Base-by-base conservation (phyloP, 2,797 vertebrate species). In the Crotalus adamanteus region DNA sequence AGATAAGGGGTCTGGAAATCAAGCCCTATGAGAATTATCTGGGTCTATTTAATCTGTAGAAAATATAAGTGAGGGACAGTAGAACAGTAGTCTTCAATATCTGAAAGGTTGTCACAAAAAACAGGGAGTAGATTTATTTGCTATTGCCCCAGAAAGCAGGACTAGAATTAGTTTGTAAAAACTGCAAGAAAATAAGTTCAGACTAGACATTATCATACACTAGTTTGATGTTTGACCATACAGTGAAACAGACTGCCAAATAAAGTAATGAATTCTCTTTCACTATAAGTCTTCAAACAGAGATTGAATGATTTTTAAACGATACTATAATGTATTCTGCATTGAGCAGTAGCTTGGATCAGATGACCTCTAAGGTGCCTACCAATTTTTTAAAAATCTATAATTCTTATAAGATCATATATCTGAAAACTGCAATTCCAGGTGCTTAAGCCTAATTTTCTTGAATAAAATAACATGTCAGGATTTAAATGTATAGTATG, bases 401-500 rank as follows among this genome's bases (percentile, higher is more conserved):
- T 31, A 31, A 69, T 16, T 86, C 85, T 86, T 86, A 86, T 16
- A 86, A 55, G 14, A n/a, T 18, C 26, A n/a, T 55, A 86, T 86
- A 55, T n/a, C 18, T 57, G 20, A 65, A 6, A 92, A 61, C 88
- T 91, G 12, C 65, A 93, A 85, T 0, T 47, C 13, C 69, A 90
- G 88, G 91, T 59, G 28, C 51, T 89, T 89, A 42, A 20, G 26
- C 2, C 3, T 2, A 51, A 42, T 12, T 56, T 92, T 2, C 2
- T 78, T 78, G 16, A 78, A 78, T 42, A 13, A 94, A 91, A 87
- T 2, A 37, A 47, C 3, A 92, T 22, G 57, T 22, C 94, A 88
- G 2, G 37, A 95, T 91, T 56, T 61, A 94, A 94, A 90, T 63
- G 91, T 87, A 3, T 7, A 91, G 16, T 78, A 37, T 37, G 18